Percentiles rank a stretch among this genome's conserved stretches.
Conservation (phyloP, 2,797 vertebrate genomes). For the Aratinga solstitialis region DNA sequence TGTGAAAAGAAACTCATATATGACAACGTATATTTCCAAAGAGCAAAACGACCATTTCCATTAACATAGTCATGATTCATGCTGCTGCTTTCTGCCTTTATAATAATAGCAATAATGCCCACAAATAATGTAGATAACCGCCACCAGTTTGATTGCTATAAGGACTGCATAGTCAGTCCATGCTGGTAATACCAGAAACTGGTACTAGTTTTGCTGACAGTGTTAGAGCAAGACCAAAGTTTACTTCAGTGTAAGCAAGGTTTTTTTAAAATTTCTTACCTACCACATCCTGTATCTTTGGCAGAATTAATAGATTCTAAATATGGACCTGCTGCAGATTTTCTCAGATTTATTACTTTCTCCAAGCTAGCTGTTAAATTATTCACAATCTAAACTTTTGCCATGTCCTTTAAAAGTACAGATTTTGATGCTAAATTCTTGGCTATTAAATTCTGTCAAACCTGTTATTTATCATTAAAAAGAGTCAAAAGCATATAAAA, state of each 20-base stretch:
- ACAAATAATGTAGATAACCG: neutral
- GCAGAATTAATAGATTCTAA: neutral
- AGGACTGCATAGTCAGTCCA: neutral
- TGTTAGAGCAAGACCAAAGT: neutral
- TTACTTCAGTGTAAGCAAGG: neutral
- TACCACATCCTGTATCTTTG: neutral
- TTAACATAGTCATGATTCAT: neutral
- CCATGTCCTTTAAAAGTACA: neutral
- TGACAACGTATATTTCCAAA: neutral
- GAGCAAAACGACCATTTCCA: neutral
- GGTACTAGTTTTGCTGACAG: neutral
- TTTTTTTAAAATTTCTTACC: neutral
- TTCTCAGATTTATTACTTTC: slow-evolving; percentile 8
- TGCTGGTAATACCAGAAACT: neutral
- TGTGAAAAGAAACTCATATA: neutral
- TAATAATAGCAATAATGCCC: neutral
- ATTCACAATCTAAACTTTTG: neutral
- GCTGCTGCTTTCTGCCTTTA: neutral
- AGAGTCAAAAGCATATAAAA: neutral
- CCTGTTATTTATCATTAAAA: neutral
- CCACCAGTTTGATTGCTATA: neutral
- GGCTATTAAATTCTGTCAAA: neutral
- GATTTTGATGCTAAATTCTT: neutral
- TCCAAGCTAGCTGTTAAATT: neutral
- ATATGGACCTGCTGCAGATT: neutral